phyloP scores from a whole-genome alignment of 2,888 invertebrate species.

The Epirrita christyi region DNA sequence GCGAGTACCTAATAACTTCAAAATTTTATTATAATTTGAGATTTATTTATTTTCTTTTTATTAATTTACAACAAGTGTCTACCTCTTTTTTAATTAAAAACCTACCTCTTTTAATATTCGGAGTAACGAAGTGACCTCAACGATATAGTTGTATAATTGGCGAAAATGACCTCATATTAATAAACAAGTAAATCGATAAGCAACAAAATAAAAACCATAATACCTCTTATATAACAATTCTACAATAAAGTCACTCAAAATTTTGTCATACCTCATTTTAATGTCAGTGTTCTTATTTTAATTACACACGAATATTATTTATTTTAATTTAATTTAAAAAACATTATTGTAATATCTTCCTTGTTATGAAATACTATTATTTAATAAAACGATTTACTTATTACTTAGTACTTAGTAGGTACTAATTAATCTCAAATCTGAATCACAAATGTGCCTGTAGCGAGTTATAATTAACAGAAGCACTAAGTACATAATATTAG shows the following conservation, averaged over 20 bases:
- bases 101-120: slow-evolving; percentile 36
- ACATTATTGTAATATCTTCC: neutral
- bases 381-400: too few relatives aligned
- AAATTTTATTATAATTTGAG: neutral
- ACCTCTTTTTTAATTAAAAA: slow-evolving; percentile 33
- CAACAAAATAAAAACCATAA: slow-evolving; percentile 37
- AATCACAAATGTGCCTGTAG: neutral
- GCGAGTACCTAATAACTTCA: neutral
- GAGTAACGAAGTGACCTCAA: slow-evolving; percentile 37
- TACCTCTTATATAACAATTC: slow-evolving; percentile 33
- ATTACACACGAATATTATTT: neutral
- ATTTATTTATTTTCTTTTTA: neutral
- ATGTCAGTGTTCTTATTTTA: slow-evolving; percentile 1
- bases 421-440: too few relatives aligned
- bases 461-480: too few relatives aligned
- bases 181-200: slow-evolving; percentile 28
- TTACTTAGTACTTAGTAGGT: too few relatives aligned
- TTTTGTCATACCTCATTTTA: slow-evolving; percentile 8
- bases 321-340: neutral
- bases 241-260: slow-evolving; percentile 23
- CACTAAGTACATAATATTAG: too few relatives aligned
- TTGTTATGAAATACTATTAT: neutral
- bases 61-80: slow-evolving; percentile 23
- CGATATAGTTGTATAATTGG: slow-evolving; percentile 29
- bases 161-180: slow-evolving; percentile 30